Base-by-base conservation (phyloP, 2,888 invertebrate species). In the Drosophila mulleri region DNA sequence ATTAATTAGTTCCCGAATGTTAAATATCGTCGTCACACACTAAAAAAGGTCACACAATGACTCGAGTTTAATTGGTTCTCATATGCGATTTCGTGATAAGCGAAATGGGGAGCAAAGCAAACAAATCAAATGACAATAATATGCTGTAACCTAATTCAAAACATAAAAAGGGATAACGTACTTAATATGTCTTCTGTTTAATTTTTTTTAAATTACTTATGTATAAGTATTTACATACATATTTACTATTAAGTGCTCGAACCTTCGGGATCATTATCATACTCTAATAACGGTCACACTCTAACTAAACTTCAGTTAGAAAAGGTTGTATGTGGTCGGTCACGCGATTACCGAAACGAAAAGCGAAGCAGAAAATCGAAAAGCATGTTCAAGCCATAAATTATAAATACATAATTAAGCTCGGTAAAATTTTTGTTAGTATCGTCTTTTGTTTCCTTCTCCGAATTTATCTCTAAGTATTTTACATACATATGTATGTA, bases 41-140 rank as follows among this genome's bases (percentile, higher is more conserved):
- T 18, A 58, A 54, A 78, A 64, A 50, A 59, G 61, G 60, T 32
- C 64, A 62, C 58, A 67, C 58, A 64, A 29, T 44, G 64, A 61
- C 45, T 32, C 35, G 0, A 58, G 26, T 62, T 32, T 35, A 48
- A 61, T 44, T 59, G 32, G 1, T 41, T 42, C 18, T 16, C 23
- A 11, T 64, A 39, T 35, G 52, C 32, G 39, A 23, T 26, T 16
- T 37, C 20, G 47, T 47, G 75, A 66, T 76, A 72, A 78, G 60
- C 44, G 53, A 9, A 64, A 58, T 48, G 65, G 54, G 23, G 26
- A 63, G 26, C 52, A 58, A 58, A 78, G 61, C 60, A 64, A 64
- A 59, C 8, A 12, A 14, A 44, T 23, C 74, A 56, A 65, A 70
- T 56, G 9, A 67, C 61, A 67, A 72, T 48, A 67, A 64, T 20